Evolutionary conservation across 2,888 invertebrate genomes (phyloP).

Genomic region (Athetis lepigone): DNA sequence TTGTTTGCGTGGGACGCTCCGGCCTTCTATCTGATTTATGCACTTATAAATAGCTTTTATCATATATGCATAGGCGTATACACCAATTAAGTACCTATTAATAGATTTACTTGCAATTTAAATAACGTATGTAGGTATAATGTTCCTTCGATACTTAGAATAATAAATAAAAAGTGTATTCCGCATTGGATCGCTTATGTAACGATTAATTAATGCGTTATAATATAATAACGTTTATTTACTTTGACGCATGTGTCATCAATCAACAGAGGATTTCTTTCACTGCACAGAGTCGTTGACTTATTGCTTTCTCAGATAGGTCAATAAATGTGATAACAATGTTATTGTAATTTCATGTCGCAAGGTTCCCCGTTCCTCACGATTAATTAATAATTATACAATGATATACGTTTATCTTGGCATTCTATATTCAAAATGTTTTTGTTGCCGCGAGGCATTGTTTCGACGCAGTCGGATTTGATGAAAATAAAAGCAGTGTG

Average conservation of each 20-base stretch:
- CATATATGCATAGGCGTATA: constrained; percentile 68
- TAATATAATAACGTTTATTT: constrained; percentile 67
- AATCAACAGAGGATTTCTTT: constrained; percentile 77
- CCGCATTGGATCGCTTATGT: constrained; percentile 64
- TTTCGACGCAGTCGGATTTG: constrained; percentile 76
- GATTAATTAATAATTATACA: constrained; percentile 69
- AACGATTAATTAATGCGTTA: constrained; percentile 67
- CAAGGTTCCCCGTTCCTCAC: constrained; percentile 67
- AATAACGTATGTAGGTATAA: constrained; percentile 38
- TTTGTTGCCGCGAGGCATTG: constrained; percentile 71
- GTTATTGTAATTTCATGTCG: constrained; percentile 76
- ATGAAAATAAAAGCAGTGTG: constrained; percentile 75
- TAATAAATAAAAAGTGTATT: constrained; percentile 42
- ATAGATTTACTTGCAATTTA: constrained; percentile 61
- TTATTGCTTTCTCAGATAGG: constrained; percentile 80
- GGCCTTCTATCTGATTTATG: constrained; percentile 84
- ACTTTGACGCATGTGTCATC: constrained; percentile 67
- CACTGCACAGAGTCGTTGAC: constrained; percentile 82
- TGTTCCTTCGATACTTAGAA: constrained; percentile 32
- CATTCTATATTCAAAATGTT: constrained; percentile 72
- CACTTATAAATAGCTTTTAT: constrained; percentile 84
- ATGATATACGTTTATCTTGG: constrained; percentile 61
- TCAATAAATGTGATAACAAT: constrained; percentile 82
- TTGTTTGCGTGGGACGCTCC: constrained; percentile 75
- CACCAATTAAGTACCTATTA: constrained; percentile 70